Conservation (phyloP, 2,888 invertebrate species). For the Agrochola lota region DNA sequence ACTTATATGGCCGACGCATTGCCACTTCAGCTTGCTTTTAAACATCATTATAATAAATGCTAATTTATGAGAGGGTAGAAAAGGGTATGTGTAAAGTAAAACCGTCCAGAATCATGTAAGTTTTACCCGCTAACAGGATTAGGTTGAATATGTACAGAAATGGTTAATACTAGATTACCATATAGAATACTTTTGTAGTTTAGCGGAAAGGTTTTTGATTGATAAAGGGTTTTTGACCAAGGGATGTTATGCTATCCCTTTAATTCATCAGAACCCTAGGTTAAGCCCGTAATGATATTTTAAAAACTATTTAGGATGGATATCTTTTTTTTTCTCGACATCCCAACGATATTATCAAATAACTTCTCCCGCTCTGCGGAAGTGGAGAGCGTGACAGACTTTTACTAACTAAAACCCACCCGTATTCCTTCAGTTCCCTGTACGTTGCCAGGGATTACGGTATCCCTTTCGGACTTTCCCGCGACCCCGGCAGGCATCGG, state of each 20-base stretch:
- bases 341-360: too few species aligned
- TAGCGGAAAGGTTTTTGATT: conserved; percentile 26
- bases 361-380: too few species aligned
- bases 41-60: background rate
- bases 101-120: background rate
- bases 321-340: too few species aligned
- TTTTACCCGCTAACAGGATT: conserved; percentile 13
- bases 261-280: background rate
- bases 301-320: background rate
- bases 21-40: background rate
- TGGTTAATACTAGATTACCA: conserved; percentile 28
- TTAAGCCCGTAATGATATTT: background rate
- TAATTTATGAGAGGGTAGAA: background rate
- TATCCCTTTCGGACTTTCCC: too few species aligned
- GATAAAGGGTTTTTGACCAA: conserved; percentile 1
- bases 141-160: conserved; percentile 12
- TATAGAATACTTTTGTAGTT: conserved; percentile 44
- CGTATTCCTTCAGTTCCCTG: too few species aligned
- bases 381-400: too few species aligned
- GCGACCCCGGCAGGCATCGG: too few species aligned
- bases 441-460: too few species aligned
- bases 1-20: background rate
- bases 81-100: background rate
- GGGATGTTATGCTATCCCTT: background rate
- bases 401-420: too few species aligned